Conservation (phyloP, 2,113 vertebrate genomes). For the Acanthisitta chloris region DNA sequence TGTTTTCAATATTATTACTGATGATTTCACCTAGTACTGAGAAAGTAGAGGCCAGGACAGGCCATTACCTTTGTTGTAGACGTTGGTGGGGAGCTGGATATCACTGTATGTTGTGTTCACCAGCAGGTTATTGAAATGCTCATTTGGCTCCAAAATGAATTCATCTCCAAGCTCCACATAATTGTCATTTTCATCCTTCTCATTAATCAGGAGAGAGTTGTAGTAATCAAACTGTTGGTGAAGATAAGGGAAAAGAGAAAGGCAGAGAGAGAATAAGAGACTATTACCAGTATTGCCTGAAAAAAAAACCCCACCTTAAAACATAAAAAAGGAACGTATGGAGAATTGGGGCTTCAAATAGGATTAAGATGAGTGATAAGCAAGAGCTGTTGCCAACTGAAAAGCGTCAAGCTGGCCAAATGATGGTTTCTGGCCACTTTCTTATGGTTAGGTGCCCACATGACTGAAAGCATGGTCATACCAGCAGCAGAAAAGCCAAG, state of each 20-base stretch:
- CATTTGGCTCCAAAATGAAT: constrained; percentile 86
- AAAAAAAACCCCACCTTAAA: neutral
- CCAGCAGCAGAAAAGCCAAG: neutral
- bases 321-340: neutral
- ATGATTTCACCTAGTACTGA: neutral
- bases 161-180: constrained; percentile 85
- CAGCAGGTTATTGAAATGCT: constrained; percentile 87
- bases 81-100: constrained; percentile 93
- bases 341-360: neutral
- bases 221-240: constrained; percentile 88
- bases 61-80: constrained; percentile 91
- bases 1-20: neutral
- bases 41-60: neutral
- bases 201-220: constrained; percentile 89
- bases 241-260: neutral
- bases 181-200: constrained; percentile 82
- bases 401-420: neutral
- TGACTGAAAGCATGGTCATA: neutral
- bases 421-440: neutral
- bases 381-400: neutral
- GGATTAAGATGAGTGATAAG: neutral
- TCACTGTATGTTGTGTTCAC: constrained; percentile 89
- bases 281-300: neutral
- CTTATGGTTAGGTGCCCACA: neutral
- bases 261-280: neutral